Conservation (phyloP, 2,113 vertebrate genomes). For the Pyrgilauda ruficollis region DNA sequence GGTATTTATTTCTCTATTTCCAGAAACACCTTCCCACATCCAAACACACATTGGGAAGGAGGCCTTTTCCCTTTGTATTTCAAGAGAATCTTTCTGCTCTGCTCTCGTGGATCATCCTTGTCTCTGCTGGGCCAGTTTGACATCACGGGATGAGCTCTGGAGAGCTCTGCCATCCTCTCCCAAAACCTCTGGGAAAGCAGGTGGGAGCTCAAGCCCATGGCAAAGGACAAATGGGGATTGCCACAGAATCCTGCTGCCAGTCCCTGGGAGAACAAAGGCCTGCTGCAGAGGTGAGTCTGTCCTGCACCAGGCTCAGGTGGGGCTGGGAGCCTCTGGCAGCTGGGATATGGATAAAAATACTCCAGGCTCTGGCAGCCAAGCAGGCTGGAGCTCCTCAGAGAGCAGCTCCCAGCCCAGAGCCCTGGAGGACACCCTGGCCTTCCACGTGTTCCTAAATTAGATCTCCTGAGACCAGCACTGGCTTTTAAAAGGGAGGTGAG, state of each 20-base stretch:
- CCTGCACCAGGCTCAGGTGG: not conserved
- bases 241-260: not conserved
- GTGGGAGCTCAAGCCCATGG: accelerated
- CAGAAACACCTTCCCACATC: not conserved
- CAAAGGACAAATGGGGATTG: not conserved
- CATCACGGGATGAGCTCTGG: not conserved
- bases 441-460: constrained; percentile 6
- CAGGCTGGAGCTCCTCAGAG: not conserved
- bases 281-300: not conserved
- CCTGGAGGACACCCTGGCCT: not conserved
- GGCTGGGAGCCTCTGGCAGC: not conserved
- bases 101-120: not conserved
- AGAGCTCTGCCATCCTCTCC: not conserved
- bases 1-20: not conserved
- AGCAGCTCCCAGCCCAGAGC: not conserved
- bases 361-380: not conserved
- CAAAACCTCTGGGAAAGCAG: not conserved
- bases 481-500: constrained; percentile 4
- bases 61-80: not conserved
- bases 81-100: not conserved
- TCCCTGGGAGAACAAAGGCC: not conserved
- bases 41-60: not conserved
- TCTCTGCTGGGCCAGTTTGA: not conserved
- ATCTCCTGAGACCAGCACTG: not conserved
- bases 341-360: not conserved